Base-by-base conservation (phyloP, 2,888 invertebrate species). In the Tenthredo mesomela region DNA sequence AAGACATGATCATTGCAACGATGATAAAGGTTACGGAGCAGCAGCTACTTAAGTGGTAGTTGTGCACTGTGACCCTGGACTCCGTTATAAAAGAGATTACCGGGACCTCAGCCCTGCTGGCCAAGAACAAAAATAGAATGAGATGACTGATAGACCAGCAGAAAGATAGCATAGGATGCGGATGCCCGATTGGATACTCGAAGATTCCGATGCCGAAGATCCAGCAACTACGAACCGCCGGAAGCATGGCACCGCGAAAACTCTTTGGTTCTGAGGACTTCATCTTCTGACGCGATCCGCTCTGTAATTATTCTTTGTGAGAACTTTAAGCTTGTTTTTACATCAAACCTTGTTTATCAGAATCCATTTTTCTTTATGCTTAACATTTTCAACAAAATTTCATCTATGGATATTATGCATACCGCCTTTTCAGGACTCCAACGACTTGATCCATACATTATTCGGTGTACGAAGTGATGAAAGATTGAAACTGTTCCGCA, bases 121-220 rank as follows among this genome's bases (percentile, higher is more conserved):
- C 33, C 29, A 25, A 67, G 25, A 15, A 29, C 33, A 15, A 4
- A 12, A 3, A 29, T 29, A 67, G 25, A 67, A 4, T 29, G 1
- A 61, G n/a, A 61, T 80, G 61, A 37, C 25, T 12, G 21, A 58
- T 21, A 4, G 61, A 61, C 58, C 54, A 80, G 25, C 33, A 58
- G 1, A 61, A 15, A n/a, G 80, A 80, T 37, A 80, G 18, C 9
- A 33, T 0, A 7, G 9, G 47, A 47, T 78, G 71, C n/a, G 75
- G 67, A 12, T 21, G 50, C 6, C 84, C 85, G 18, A 67, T 10
- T 12, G 86, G 85, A 33, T 33, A 77, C 58, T 86, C 86, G n/a
- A 88, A 50, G 40, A 80, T 47, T 0, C 87, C 87, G 18, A 84
- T 75, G 1, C 89, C 89, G 40, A 86, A 25, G 0, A 88, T 0